phyloP scores from a whole-genome alignment of 2,797 vertebrate genomes.

The Sebastes trivittatus region DNA sequence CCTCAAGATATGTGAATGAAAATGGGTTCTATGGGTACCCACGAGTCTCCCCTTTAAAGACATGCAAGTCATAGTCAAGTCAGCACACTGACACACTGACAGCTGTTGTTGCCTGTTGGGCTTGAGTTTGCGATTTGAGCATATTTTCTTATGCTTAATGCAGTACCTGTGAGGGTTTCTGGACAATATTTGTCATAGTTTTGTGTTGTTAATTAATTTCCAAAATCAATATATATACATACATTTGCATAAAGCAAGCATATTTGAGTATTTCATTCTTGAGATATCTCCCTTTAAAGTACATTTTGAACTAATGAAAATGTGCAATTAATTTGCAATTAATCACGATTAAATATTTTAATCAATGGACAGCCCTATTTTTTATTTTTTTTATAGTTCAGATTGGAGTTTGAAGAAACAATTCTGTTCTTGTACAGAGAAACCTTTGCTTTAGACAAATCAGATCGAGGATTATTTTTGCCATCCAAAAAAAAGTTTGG shows the following conservation, averaged over 20 bases:
- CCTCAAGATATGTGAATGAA: too few species aligned
- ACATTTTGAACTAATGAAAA: background rate
- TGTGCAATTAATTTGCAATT: background rate
- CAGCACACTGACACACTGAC: too few species aligned
- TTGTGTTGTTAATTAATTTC: too few species aligned
- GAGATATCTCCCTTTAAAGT: background rate
- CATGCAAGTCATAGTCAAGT: too few species aligned
- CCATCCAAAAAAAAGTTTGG: background rate
- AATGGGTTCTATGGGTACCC: accelerated
- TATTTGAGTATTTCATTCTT: background rate
- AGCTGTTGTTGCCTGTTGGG: too few species aligned
- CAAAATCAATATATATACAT: background rate
- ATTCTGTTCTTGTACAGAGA: background rate
- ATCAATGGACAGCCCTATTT: background rate
- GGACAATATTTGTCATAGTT: too few species aligned
- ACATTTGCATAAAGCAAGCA: background rate
- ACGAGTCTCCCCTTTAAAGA: too few species aligned
- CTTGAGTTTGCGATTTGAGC: too few species aligned
- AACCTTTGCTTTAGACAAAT: background rate
- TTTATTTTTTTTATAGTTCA: background rate
- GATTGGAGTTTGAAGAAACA: background rate
- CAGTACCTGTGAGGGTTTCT: too few species aligned
- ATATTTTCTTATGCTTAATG: too few species aligned
- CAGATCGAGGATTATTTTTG: background rate
- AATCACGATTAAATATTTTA: background rate